Evolutionary conservation across 2,888 invertebrate genomes (phyloP).

Genomic region (Ormyrus rosae): DNA sequence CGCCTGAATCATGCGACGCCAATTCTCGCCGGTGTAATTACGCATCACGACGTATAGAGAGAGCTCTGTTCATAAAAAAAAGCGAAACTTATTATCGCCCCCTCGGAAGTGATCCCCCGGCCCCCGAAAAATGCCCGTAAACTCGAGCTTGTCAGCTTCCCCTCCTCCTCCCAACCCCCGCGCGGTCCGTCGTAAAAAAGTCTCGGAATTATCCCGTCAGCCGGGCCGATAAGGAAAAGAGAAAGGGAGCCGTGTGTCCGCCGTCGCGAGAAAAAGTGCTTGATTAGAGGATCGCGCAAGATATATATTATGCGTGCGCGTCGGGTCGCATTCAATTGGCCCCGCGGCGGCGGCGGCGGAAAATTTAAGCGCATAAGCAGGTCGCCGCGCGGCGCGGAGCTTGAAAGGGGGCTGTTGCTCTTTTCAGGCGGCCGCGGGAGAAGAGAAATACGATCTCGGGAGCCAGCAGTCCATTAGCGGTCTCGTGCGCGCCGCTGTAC

Average conservation of each 20-base stretch:
- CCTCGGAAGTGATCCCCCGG: neutral
- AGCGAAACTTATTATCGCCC: slow-evolving; percentile 18
- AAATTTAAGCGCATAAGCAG: too few relatives aligned
- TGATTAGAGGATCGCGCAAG: too few relatives aligned
- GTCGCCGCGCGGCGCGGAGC: too few relatives aligned
- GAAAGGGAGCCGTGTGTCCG: too few relatives aligned
- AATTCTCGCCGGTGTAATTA: slow-evolving; percentile 11
- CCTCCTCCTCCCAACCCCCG: neutral
- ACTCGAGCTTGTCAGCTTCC: neutral
- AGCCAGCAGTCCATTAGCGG: slow-evolving; percentile 48
- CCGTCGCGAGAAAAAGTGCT: too few relatives aligned
- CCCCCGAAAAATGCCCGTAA: slow-evolving; percentile 25
- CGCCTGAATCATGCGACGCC: too few relatives aligned
- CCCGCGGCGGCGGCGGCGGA: too few relatives aligned
- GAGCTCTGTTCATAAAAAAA: neutral
- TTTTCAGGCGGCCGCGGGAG: neutral
- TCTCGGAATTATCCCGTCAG: slow-evolving; percentile 31
- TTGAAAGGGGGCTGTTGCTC: neutral
- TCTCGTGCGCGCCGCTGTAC: slow-evolving; percentile 10
- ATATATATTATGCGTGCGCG: too few relatives aligned
- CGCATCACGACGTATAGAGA: neutral
- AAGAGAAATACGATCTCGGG: slow-evolving; percentile 47
- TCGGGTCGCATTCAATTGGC: too few relatives aligned
- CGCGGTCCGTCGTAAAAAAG: slow-evolving; percentile 16
- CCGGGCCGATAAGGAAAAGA: too few relatives aligned